Base-by-base conservation (phyloP, 2,113 vertebrate species). In the Sialia sialis region DNA sequence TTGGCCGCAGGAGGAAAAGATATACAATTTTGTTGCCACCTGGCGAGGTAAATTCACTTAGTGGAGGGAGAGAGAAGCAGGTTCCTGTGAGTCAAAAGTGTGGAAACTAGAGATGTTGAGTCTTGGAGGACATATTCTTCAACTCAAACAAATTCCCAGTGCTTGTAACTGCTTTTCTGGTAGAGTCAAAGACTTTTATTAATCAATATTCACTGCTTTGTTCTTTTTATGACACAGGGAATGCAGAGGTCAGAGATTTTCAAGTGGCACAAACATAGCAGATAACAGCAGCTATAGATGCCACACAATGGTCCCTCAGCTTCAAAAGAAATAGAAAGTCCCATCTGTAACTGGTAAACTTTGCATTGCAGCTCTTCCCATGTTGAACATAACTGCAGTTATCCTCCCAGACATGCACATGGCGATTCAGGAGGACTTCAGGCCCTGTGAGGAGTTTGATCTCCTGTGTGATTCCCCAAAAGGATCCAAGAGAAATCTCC, bases 171-270 rank as follows among this genome's bases (percentile, higher is more conserved):
- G 73, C 89, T 91, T 88, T 91, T 56, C 73, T 39, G 25, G 73
- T 90, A 81, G 81, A 96, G 67, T 30, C 1, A 39, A 89, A 94
- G 94, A 81, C 85, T 93, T 96, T 93, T 96, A 94, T 95, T 94
- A 85, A 96, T 97, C 90, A 90, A 74, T 81, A 94, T 87, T 72
- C 82, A 67, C 49, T 89, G 56, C 87, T 95, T 93, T 69, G 76
- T 93, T 95, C 82, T 95, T 95, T 96, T 85, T 91, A 68, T 89
- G 93, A 95, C 92, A 68, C 44, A 90, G 84, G 59, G 96, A 94
- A 95, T 70, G 89, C 72, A 96, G 75, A 97, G 95, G 94, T 96
- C 96, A 97, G 94, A 95, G 75, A 87, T 92, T 89, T 95, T 95
- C 91, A 95, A 68, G 51, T 69, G 69, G 51, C 92, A 82, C 68